These are phyloP conservation scores for Habrosyne pyritoides DNA, from an alignment of 2,888 invertebrate species.

Conservation along the genomic window DNA sequence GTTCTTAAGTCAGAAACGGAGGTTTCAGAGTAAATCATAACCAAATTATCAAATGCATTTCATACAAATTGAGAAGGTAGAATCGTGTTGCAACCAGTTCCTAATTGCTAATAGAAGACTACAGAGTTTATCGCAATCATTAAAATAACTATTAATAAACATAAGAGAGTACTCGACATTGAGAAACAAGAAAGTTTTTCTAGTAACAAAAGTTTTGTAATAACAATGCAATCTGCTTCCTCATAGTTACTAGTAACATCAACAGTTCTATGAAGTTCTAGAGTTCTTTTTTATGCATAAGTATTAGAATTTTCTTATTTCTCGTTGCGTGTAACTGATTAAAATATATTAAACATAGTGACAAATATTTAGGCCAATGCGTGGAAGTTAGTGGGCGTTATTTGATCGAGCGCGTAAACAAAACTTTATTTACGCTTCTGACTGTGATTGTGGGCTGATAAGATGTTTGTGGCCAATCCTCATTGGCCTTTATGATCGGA, in stretches of 20 bases:
- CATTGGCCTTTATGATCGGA: not conserved
- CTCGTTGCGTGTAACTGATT: not conserved
- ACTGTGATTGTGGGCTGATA: not conserved
- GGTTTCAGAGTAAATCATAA: not conserved
- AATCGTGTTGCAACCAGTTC: not conserved
- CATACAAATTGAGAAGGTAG: no score
- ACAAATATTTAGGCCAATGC: not conserved
- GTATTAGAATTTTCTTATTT: not conserved
- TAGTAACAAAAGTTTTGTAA: not conserved
- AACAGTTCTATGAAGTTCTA: not conserved
- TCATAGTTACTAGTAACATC: not conserved
- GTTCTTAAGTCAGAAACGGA: no score
- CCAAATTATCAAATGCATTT: not conserved
- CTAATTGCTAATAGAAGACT: not conserved
- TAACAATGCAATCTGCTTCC: not conserved
- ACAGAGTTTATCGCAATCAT: not conserved
- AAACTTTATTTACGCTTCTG: constrained; percentile 2
- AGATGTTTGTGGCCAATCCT: constrained; percentile 1
- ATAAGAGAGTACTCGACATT: not conserved
- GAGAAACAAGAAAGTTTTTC: not conserved
- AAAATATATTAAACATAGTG: not conserved
- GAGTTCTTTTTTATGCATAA: not conserved
- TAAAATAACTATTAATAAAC: not conserved
- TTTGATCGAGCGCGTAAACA: not conserved
- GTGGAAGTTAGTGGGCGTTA: not conserved